A percentile compares a stretch with the other conserved stretches of the same genome.
Conservation (phyloP, 2,797 vertebrate genomes). For the Apogon hyalosoma region DNA sequence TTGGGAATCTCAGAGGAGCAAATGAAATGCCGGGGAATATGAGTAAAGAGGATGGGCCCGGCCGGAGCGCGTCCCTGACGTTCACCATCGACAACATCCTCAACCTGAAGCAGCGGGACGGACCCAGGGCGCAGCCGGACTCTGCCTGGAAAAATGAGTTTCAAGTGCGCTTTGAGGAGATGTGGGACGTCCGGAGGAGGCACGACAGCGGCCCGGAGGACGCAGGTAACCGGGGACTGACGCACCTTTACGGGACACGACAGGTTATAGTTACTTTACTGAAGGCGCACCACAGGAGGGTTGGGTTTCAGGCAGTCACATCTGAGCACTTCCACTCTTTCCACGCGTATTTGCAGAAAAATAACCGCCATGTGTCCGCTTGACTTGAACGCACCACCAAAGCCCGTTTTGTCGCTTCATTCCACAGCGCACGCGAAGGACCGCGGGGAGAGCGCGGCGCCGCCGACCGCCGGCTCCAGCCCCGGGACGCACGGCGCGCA, state of each 20-base stretch:
- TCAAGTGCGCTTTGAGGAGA: slow-evolving; percentile 50
- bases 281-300: background rate
- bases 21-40: slow-evolving; percentile 74
- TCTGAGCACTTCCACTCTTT: background rate
- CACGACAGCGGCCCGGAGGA: slow-evolving; percentile 29
- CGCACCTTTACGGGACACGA: no score
- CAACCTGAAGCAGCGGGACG: slow-evolving; percentile 75
- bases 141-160: slow-evolving; percentile 50
- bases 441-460: slow-evolving; percentile 39
- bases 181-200: slow-evolving; percentile 64
- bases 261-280: no score
- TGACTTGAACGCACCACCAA: slow-evolving; percentile 16
- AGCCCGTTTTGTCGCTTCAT: slow-evolving; percentile 51
- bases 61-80: slow-evolving; percentile 78
- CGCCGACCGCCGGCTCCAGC: slow-evolving; percentile 35
- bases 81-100: slow-evolving; percentile 88
- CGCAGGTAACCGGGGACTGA: slow-evolving; percentile 57
- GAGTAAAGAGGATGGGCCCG: slow-evolving; percentile 78
- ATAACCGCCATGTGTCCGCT: background rate
- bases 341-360: slow-evolving; percentile 1
- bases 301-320: background rate
- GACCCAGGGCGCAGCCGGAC: slow-evolving; percentile 31
- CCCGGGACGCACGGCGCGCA: slow-evolving; percentile 59
- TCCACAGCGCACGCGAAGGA: slow-evolving; percentile 62
- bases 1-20: slow-evolving; percentile 49